Conservation (phyloP, 37 sponge, comb jelly and placozoan genomes). For the Theonella swinhoei region DNA sequence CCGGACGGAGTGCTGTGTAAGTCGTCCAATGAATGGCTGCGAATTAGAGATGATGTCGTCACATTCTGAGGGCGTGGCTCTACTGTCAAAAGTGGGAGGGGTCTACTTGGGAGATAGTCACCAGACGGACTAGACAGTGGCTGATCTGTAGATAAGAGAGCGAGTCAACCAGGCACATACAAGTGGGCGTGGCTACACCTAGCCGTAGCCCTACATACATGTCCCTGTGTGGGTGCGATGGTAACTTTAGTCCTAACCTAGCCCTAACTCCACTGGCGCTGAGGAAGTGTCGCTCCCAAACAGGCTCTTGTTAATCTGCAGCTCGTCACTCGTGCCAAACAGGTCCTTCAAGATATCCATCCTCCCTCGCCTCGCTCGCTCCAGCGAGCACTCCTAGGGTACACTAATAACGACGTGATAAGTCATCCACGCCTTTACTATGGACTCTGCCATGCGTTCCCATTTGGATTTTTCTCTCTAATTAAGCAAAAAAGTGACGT, state of each 20-base stretch:
- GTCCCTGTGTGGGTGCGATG: background rate
- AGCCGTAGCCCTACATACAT: background rate
- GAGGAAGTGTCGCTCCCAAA: background rate
- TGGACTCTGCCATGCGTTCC: background rate
- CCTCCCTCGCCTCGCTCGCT: background rate
- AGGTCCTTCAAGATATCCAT: constrained; percentile 53
- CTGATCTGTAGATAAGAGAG: background rate
- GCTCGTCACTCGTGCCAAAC: constrained; percentile 20
- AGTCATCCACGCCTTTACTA: background rate
- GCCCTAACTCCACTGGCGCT: background rate
- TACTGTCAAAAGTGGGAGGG: background rate
- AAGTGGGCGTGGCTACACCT: background rate
- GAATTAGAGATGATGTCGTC: background rate
- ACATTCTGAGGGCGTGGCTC: background rate
- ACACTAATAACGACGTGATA: no score
- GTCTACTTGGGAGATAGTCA: background rate
- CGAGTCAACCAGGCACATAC: no score
- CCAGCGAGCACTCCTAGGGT: background rate
- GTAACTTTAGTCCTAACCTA: no score
- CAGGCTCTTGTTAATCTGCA: constrained; percentile 20
- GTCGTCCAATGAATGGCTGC: constrained; percentile 27
- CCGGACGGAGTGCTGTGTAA: background rate
- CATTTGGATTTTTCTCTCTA: background rate
- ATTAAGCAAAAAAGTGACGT: background rate
- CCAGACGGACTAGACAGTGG: background rate